Base-by-base conservation (phyloP, 2,797 vertebrate species). In the Smutsia gigantea region DNA sequence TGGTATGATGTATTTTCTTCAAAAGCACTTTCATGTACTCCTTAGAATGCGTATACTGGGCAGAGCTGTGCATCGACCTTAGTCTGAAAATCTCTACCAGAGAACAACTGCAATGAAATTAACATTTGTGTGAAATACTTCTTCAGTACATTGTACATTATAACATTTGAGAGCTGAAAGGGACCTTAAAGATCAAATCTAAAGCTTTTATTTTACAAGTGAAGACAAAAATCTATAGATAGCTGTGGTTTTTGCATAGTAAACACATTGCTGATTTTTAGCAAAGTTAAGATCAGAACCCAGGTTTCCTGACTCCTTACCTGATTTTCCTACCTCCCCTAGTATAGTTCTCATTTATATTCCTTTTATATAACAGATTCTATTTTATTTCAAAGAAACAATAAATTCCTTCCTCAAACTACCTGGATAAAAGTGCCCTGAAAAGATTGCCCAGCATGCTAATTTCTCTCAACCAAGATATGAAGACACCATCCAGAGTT, bases 1-100 rank as follows among this genome's bases (percentile, higher is more conserved):
- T 77, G 57, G 29, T 37, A 34, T 63, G 39, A 75, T 78, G 0
- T 17, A 46, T 83, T 87, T 97, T 92, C 79, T 90, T 95, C 75
- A 87, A 90, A 89, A 88, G 84, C 69, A 87, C 14, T 94, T 93
- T 87, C n/a, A 89, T 83, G 63, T 87, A 55, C n/a, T 86, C 64
- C n/a, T 87, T 91, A 55, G 39, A 93, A 69, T 72, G 93, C 87
- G 39, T 89, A 71, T 23, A 83, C 37, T 31, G n/a, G 49, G 29
- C 9, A 87, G n/a, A 4, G 5, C n/a, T 91, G 19, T 61, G 34
- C 78, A 94, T 86, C 85, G 59, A 83, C 90, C 93, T 87, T 93
- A 90, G 79, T 61, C 71, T 71, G 74, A 51, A 51, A 82, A 69
- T 74, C 29, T 94, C 37, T 71, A 92, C 66, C 27, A 63, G n/a